Conservation (phyloP, 2,113 vertebrate species). For the pig (Sus scrofa) region T2T-Sscrofa CM000824.6:204519001-204519500, state of each 20-base stretch:
- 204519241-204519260: neutral
- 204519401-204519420: too few relatives aligned
- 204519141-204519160: neutral
- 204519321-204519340: conserved; percentile 18
- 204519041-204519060: neutral
- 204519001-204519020: neutral
- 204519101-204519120: conserved; percentile 23
- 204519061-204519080: neutral
- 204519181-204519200: neutral
- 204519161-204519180: neutral
- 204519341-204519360: too few relatives aligned
- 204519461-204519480: too few relatives aligned
- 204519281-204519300: neutral
- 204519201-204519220: neutral
- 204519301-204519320: neutral
- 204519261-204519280: conserved; percentile 8
- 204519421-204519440: too few relatives aligned
- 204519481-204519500: too few relatives aligned
- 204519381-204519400: too few relatives aligned
- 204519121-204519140: neutral
- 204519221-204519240: neutral
- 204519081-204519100: neutral
- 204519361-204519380: too few relatives aligned
- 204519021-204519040: neutral
- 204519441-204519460: too few relatives aligned